Evolutionary conservation across 2,113 vertebrate genomes (phyloP).

Genomic region (Dinomys branickii): DNA sequence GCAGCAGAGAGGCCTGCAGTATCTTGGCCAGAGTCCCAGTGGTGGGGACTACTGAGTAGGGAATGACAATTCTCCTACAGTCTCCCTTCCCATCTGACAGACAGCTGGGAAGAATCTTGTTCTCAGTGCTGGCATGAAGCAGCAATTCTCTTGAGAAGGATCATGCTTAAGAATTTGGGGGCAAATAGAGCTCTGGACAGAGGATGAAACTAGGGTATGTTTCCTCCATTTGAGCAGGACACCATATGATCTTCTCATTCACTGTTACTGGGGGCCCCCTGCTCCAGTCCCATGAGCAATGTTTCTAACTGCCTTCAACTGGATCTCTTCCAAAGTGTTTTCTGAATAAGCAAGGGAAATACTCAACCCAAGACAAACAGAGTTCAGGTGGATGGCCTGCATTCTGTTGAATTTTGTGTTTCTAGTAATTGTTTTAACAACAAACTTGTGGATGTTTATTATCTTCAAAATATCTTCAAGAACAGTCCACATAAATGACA

Average conservation of each 20-base stretch:
- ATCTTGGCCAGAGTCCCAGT: neutral
- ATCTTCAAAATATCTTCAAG: neutral
- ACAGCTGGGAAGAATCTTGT: conserved; percentile 19
- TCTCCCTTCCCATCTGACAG: neutral
- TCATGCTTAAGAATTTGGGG: conserved; percentile 25
- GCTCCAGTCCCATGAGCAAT: neutral
- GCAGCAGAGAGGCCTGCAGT: neutral
- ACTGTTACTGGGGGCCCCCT: neutral
- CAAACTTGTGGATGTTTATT: neutral
- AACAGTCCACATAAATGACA: fast-evolving
- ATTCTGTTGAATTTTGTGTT: neutral
- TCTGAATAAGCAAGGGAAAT: conserved; percentile 41
- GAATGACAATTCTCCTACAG: neutral
- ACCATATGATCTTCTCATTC: no score
- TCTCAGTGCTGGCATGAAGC: neutral
- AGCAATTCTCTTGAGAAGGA: neutral
- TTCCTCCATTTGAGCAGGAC: neutral
- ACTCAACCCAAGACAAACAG: neutral
- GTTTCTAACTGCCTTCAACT: neutral
- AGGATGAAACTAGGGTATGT: neutral
- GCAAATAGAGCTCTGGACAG: neutral
- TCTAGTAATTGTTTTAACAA: conserved; percentile 35
- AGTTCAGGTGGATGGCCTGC: neutral
- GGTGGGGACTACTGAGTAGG: neutral
- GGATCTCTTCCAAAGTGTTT: neutral